phyloP scores from a whole-genome alignment of 2,113 vertebrate genomes.

The Pseudorhombus dupliciocellatus region DNA sequence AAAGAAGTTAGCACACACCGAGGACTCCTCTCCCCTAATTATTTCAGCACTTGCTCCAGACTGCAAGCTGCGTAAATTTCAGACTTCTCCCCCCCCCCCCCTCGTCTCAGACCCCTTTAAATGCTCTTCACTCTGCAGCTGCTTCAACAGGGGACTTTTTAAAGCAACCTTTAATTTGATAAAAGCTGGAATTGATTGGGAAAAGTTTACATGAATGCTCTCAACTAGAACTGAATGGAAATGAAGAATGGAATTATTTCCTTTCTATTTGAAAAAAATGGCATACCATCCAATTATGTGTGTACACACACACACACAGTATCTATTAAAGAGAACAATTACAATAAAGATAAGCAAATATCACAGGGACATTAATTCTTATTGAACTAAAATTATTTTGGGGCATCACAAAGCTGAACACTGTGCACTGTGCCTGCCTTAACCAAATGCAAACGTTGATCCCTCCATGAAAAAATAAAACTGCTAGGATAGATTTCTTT shows the following conservation, averaged over 20 bases:
- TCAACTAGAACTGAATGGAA: background rate
- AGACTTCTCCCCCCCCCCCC: constrained; percentile 51
- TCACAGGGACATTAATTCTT: too few relatives aligned
- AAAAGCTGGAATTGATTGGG: constrained; percentile 1
- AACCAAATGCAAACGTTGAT: too few relatives aligned
- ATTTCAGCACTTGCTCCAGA: constrained; percentile 82
- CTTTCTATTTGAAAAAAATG: too few relatives aligned
- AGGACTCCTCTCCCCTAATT: constrained; percentile 83
- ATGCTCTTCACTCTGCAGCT: constrained; percentile 34
- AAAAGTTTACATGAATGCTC: constrained; percentile 8
- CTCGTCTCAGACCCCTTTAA: constrained; percentile 52
- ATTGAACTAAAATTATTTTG: too few relatives aligned
- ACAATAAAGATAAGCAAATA: too few relatives aligned
- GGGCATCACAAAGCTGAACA: too few relatives aligned
- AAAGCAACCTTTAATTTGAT: constrained; percentile 16
- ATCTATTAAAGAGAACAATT: background rate
- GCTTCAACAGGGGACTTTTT: constrained; percentile 16
- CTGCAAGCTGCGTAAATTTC: constrained; percentile 70
- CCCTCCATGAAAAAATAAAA: too few relatives aligned
- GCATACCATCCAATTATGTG: background rate
- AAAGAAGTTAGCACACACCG: constrained; percentile 85
- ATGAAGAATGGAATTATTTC: too few relatives aligned
- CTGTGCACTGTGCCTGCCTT: too few relatives aligned
- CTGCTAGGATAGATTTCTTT: too few relatives aligned
- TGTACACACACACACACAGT: background rate